These are phyloP conservation scores for Xiphydria camelus DNA, from an alignment of 2,888 invertebrate genomes.

Conservation along the genomic window DNA sequence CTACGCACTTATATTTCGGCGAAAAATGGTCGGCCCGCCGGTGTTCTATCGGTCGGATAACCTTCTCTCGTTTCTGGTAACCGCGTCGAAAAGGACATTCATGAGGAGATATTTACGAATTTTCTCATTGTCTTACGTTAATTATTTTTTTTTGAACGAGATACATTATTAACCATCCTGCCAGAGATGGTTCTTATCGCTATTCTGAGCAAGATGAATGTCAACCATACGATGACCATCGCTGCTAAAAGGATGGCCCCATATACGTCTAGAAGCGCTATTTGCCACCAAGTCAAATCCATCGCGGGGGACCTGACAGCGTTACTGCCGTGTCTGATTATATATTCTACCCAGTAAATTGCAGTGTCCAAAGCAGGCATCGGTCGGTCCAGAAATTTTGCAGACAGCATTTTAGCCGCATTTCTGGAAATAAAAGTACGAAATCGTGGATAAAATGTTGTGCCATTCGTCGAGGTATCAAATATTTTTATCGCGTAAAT, in stretches of 20 bases:
- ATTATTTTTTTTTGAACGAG: too few species aligned
- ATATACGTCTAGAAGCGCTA: conserved; percentile 5
- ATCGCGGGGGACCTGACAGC: conserved; percentile 2
- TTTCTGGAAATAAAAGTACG: conserved; percentile 37
- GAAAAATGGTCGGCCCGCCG: background rate
- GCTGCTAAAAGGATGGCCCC: background rate
- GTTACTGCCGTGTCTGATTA: conserved; percentile 2
- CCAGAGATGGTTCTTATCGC: too few species aligned
- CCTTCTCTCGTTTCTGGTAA: too few species aligned
- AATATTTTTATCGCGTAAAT: too few species aligned
- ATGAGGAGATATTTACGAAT: too few species aligned
- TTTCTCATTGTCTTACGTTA: too few species aligned
- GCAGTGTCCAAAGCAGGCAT: conserved; percentile 4
- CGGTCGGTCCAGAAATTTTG: too few species aligned
- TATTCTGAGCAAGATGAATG: too few species aligned
- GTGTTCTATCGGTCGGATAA: too few species aligned
- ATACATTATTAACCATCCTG: too few species aligned
- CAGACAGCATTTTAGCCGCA: too few species aligned
- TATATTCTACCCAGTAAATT: conserved; percentile 9
- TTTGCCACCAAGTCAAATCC: conserved; percentile 10
- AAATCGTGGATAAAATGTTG: conserved; percentile 32
- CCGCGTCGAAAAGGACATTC: too few species aligned
- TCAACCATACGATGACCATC: background rate
- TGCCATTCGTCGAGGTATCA: conserved; percentile 20
- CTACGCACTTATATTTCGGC: background rate